These are phyloP conservation scores for Papilio elwesi DNA, from an alignment of 2,888 invertebrate species.

Conservation along the genomic window DNA sequence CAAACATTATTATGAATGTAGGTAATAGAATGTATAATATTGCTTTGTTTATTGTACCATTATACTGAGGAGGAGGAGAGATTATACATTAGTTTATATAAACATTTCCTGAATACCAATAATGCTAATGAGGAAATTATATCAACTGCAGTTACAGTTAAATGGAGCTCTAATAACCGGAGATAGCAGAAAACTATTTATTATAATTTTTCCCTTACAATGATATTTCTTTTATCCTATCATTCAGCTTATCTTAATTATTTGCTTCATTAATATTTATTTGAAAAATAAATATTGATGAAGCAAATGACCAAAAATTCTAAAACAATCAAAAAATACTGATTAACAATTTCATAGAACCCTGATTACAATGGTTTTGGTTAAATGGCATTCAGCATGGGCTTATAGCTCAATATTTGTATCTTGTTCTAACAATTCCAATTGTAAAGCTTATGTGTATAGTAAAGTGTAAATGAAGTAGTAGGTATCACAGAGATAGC, in stretches of 20 bases:
- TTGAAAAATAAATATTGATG: too few relatives aligned
- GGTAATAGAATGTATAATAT: slow-evolving; percentile 15
- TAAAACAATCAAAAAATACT: too few relatives aligned
- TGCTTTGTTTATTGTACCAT: slow-evolving; percentile 18
- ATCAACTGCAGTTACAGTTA: neutral
- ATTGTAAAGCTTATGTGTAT: neutral
- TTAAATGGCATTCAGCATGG: too few relatives aligned
- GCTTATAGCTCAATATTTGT: neutral
- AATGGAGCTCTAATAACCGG: too few relatives aligned
- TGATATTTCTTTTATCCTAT: too few relatives aligned
- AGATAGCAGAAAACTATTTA: too few relatives aligned
- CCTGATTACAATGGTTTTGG: too few relatives aligned
- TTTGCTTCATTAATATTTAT: too few relatives aligned
- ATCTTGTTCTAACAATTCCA: neutral
- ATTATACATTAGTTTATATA: neutral
- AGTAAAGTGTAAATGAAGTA: neutral
- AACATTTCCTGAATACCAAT: slow-evolving; percentile 23
- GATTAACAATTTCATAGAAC: too few relatives aligned
- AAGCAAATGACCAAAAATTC: too few relatives aligned
- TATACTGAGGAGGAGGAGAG: slow-evolving; percentile 20
- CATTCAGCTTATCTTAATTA: too few relatives aligned
- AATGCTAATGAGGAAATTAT: slow-evolving; percentile 4
- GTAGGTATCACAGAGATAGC: neutral
- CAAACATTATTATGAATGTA: neutral
- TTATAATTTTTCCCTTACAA: too few relatives aligned